phyloP scores from a whole-genome alignment of 2,888 invertebrate species.

The Drosophila ustulata region DNA sequence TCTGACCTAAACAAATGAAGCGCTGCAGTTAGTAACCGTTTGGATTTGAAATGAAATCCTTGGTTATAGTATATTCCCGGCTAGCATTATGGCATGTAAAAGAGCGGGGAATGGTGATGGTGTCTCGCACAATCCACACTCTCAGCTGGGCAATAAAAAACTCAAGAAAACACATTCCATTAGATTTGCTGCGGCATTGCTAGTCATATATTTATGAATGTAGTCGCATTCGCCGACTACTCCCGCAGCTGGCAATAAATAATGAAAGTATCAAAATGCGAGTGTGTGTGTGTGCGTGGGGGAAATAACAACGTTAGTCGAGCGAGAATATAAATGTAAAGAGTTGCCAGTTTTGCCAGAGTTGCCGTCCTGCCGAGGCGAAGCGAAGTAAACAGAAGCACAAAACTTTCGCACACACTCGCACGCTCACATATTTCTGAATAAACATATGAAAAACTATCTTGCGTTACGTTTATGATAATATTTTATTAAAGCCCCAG shows the following conservation, averaged over 20 bases:
- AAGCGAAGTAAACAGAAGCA: constrained; percentile 44
- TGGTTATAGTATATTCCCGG: neutral
- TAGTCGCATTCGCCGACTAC: constrained; percentile 43
- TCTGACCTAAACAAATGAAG: neutral
- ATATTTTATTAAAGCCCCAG: constrained; percentile 73
- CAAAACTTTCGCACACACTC: constrained; percentile 5
- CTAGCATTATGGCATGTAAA: neutral
- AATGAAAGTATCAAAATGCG: constrained; percentile 71
- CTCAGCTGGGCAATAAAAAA: constrained; percentile 75
- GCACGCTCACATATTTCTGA: constrained; percentile 45
- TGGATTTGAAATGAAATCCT: neutral
- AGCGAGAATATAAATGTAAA: constrained; percentile 41
- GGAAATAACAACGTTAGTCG: constrained; percentile 11
- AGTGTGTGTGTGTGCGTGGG: constrained; percentile 11
- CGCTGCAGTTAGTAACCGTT: neutral
- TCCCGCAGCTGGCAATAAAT: constrained; percentile 71
- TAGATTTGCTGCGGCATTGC: constrained; percentile 64
- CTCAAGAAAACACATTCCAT: constrained; percentile 70
- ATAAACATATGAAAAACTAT: constrained; percentile 77
- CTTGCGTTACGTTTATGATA: constrained; percentile 73
- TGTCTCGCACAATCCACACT: constrained; percentile 32
- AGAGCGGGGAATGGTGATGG: neutral
- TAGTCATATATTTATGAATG: constrained; percentile 61
- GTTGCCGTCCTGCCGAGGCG: neutral
- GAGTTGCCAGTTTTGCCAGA: constrained; percentile 36